Evolutionary conservation across 2,113 vertebrate genomes (phyloP), one percentile per base, ranked within the genome.

Genomic region (Pangasianodon gigas): DNA sequence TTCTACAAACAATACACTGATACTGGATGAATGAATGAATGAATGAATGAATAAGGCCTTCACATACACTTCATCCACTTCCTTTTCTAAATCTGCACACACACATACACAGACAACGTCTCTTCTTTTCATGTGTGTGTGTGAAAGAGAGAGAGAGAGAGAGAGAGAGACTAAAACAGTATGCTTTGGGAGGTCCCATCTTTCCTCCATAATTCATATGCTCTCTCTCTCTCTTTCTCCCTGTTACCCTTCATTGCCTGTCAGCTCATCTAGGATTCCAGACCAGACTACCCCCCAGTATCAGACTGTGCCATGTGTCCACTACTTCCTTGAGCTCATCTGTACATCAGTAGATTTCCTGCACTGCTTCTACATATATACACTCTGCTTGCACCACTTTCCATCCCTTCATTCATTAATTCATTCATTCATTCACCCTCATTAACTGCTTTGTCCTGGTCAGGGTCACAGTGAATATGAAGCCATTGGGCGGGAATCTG

Each of bases 161-260:
- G 54, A 26, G 32, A 41, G 54, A 60, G 79, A 81, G 62, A 84
- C 74, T 89, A 54, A 80, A 60, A 74, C 71, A 51, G 81, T 89
- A 86, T 79, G 67, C 81, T 58, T 60, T 56, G 48, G 84, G 89
- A 90, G 44, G 32, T 77, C 87, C 87, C 56, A 86, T 52, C 11
- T 32, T 84, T 90, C 86, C 46, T 89, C 54, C 83, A 92, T 92
- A 92, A 92, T 90, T 91, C 46, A 90, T 52, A 90, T 75, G 71
- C 48, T 48, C 48, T 37, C 74, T 85, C 48, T 85, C 87, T 85
- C 77, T 79, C 89, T 89, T 84, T 91, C 71, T 90, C 65, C 44
- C 83, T 46, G 48, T 87, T 85, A 65, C 58, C 84, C 84, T 89
- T 77, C 84, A 86, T 82, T 86, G 44, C 29, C 67, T 90, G 51